Conservation (phyloP, 2,113 vertebrate species). For the Gadus macrocephalus region DNA sequence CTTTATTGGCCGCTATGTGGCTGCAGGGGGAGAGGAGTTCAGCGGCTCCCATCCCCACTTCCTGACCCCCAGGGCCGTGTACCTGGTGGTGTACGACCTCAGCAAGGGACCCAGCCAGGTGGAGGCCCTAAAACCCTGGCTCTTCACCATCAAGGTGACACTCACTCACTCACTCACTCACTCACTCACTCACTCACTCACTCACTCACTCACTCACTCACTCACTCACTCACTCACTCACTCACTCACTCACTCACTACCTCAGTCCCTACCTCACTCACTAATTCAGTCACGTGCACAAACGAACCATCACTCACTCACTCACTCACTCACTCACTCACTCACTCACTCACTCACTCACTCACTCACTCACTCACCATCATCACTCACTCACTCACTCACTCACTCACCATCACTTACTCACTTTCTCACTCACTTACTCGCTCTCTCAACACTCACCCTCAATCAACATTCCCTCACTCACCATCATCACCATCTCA, state of each 20-base stretch:
- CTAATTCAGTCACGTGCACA: too few species aligned
- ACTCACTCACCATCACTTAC: too few species aligned
- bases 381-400: too few species aligned
- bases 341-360: too few species aligned
- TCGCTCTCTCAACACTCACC: background rate
- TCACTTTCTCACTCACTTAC: background rate
- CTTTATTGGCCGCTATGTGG: too few species aligned
- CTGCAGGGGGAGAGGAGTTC: constrained; percentile 83
- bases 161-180: background rate
- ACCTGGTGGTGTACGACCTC: constrained; percentile 90
- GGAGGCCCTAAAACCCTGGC: constrained; percentile 92
- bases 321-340: too few species aligned
- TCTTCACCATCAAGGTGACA: constrained; percentile 94
- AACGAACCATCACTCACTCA: too few species aligned
- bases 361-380: too few species aligned
- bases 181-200: background rate
- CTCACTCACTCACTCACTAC: too few species aligned
- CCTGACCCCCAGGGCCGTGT: constrained; percentile 88
- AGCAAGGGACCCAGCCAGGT: constrained; percentile 87
- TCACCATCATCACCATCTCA: background rate
- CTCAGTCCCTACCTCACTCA: too few species aligned
- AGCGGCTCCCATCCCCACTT: constrained; percentile 89
- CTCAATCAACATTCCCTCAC: background rate
- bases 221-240: background rate
- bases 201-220: background rate